phyloP scores from a whole-genome alignment of 2,797 vertebrate genomes.

The Sebastolobus alascanus region DNA sequence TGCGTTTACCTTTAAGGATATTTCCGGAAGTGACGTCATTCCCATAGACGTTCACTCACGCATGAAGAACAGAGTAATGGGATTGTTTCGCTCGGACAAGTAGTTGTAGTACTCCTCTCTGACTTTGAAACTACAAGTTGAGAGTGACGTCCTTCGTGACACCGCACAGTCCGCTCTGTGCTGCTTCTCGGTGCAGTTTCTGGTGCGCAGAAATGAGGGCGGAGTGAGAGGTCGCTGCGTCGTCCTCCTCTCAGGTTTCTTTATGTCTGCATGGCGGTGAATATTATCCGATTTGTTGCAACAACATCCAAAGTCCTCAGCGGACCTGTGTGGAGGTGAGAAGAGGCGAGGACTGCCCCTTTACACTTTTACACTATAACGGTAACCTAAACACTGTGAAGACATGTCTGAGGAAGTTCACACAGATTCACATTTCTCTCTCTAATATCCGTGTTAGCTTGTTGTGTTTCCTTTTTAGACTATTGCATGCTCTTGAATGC shows the following conservation, averaged over 20 bases:
- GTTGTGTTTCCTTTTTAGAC: too few species aligned
- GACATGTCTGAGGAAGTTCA: too few species aligned
- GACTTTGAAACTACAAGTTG: neutral
- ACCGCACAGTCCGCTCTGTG: neutral
- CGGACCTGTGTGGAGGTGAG: slow-evolving; percentile 6
- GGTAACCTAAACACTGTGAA: too few species aligned
- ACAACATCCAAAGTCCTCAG: rapidly evolving
- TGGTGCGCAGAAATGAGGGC: neutral
- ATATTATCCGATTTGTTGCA: rapidly evolving
- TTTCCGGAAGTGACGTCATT: neutral
- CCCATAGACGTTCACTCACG: neutral
- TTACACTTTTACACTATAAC: neutral
- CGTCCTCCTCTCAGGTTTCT: rapidly evolving
- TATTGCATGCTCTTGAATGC: too few species aligned
- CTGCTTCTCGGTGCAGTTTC: neutral
- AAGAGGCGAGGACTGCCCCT: neutral
- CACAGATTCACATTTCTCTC: neutral
- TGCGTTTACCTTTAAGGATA: neutral
- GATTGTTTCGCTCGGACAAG: neutral
- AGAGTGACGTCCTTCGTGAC: neutral
- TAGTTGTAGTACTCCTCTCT: neutral
- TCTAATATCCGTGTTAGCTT: neutral
- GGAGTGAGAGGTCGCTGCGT: slow-evolving; percentile 3
- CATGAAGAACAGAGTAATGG: neutral
- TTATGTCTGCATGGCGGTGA: neutral